Base-by-base conservation (phyloP, 2,113 vertebrate species). In the Cranoglanis bouderius region DNA sequence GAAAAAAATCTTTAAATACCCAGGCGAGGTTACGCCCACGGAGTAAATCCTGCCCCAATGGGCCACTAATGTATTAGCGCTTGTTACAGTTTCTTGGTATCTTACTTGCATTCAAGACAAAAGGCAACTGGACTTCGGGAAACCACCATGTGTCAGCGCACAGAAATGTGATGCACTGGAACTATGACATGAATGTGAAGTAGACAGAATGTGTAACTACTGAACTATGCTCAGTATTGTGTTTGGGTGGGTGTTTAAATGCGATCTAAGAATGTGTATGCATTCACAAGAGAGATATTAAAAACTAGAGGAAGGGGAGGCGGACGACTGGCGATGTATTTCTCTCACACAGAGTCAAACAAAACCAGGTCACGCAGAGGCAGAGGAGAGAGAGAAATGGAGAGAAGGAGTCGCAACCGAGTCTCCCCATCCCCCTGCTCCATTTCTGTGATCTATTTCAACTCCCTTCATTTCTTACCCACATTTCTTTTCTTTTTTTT, bases 371-470 rank as follows among this genome's bases (percentile, higher is more conserved):
- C 85, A 90, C 14, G 19, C 40, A 29, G 63, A 86, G 24, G 59
- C 26, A 82, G 65, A 61, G 38, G 49, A 13, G n/a, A 83, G 78
- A 72, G 29, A 65, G 59, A 78, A 6, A 5, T 19, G 61, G 75
- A 57, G 38, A 80, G 9, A 8, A 24, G 74, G 86, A 53, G 51
- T 3, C 81, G 81, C 18, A 82, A 51, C 70, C 13, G 78, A 85
- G 55, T 72, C 87, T 85, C 88, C 88, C 88, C 55, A 90, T 74
- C 74, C 82, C 82, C 85, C 87, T 82, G 85, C 82, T 89, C 88
- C 70, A 87, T 83, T 87, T 89, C 75, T 61, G 49, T 90, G 82
- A 87, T 91, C 91, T 88, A 90, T 87, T 91, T 90, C 70, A 46
- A 88, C 82, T 87, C n/a, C n/a, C 74, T 88, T 67, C 46, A 87